A percentile compares a stretch with the other conserved stretches of the same genome.
These are phyloP conservation scores for Natrix natrix DNA, from an alignment of 2,797 vertebrate genomes.

Conservation along the genomic window DNA sequence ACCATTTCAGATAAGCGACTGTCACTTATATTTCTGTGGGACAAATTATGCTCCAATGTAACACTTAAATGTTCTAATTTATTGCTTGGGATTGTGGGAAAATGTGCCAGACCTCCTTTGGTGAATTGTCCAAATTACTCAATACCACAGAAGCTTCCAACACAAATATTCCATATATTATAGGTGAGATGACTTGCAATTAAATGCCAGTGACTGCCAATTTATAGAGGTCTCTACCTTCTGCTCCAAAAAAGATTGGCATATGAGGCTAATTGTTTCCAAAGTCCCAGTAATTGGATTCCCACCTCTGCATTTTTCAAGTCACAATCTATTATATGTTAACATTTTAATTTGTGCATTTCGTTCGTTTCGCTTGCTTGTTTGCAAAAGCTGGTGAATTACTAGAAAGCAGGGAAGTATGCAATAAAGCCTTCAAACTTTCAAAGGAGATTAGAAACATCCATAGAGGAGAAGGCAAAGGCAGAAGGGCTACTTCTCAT, in stretches of 20 bases:
- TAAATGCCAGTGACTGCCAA: slow-evolving; percentile 33
- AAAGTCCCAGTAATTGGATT: slow-evolving; percentile 43
- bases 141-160: slow-evolving; percentile 40
- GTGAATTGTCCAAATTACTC: slow-evolving; percentile 45
- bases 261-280: slow-evolving; percentile 37
- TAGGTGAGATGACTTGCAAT: slow-evolving; percentile 49
- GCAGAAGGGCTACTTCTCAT: not conserved
- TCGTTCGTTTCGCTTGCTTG: slow-evolving; percentile 12
- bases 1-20: too few species aligned
- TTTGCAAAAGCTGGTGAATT: slow-evolving; percentile 28
- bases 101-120: slow-evolving; percentile 36
- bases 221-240: slow-evolving; percentile 35
- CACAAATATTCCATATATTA: slow-evolving; percentile 38
- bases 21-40: slow-evolving; percentile 31
- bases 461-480: not conserved
- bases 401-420: not conserved
- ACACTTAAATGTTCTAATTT: slow-evolving; percentile 46
- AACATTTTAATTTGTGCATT: slow-evolving; percentile 46
- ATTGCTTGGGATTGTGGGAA: slow-evolving; percentile 1
- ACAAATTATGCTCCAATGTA: slow-evolving; percentile 42
- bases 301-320: slow-evolving; percentile 39
- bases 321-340: slow-evolving; percentile 43
- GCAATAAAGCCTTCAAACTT: not conserved
- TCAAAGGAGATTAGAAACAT: not conserved
- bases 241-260: slow-evolving; percentile 19